These are phyloP conservation scores for Rousettus leschenaultii DNA, from an alignment of 2,113 vertebrate genomes.

Conservation along the genomic window DNA sequence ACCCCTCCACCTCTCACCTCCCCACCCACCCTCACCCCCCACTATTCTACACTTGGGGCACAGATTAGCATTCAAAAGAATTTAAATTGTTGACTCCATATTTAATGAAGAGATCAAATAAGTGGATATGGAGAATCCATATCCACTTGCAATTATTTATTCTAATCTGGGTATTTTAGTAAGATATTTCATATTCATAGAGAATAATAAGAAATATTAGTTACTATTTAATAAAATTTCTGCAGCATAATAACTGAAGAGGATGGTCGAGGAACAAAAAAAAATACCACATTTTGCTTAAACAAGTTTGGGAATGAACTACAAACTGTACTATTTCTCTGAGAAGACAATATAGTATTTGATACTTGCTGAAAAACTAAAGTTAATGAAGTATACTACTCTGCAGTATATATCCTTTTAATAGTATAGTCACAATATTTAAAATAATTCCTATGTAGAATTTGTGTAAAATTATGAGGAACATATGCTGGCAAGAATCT, in stretches of 20 bases:
- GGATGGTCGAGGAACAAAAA: background rate
- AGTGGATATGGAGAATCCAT: no score
- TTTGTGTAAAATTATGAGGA: background rate
- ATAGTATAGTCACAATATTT: background rate
- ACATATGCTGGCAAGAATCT: background rate
- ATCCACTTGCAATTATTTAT: background rate
- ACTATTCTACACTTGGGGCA: background rate
- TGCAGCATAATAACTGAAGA: background rate
- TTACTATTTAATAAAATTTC: background rate
- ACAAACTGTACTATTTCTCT: background rate
- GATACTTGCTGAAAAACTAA: background rate
- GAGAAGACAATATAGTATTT: background rate
- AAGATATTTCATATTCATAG: background rate
- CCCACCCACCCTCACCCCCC: no score
- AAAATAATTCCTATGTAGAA: background rate
- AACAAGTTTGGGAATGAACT: background rate
- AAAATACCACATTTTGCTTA: background rate
- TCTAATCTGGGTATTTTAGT: background rate
- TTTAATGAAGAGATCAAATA: no score
- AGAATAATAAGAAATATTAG: background rate
- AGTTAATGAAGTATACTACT: background rate
- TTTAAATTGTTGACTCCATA: background rate
- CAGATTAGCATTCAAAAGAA: background rate
- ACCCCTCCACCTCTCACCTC: no score
- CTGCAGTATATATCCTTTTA: background rate